phyloP scores from a whole-genome alignment of 2,888 invertebrate species.

The Cephus runcator region DNA sequence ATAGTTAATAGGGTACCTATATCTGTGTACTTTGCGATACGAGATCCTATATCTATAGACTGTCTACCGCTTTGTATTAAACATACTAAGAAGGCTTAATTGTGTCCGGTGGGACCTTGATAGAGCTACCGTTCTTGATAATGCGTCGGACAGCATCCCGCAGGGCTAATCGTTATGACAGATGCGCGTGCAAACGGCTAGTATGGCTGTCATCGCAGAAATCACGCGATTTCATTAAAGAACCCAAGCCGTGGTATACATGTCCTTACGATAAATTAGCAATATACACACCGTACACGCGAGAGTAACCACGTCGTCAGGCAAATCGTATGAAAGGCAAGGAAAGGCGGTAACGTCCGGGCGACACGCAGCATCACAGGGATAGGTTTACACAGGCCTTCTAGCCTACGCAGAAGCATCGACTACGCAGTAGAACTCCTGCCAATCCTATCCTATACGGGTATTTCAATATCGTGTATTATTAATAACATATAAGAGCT shows the following conservation, averaged over 20 bases:
- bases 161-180: background rate
- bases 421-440: background rate
- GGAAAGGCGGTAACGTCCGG: background rate
- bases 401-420: slow-evolving; percentile 20
- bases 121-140: background rate
- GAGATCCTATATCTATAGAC: background rate
- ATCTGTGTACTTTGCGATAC: background rate
- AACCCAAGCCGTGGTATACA: background rate
- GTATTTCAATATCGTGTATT: slow-evolving; percentile 19
- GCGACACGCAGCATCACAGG: background rate
- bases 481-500: slow-evolving; percentile 33
- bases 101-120: background rate
- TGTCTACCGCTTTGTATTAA: background rate
- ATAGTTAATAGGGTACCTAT: background rate
- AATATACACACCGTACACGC: background rate
- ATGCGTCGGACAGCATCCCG: background rate
- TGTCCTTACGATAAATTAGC: background rate
- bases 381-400: background rate
- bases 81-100: background rate
- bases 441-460: background rate
- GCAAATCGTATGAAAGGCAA: background rate
- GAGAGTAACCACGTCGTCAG: background rate
- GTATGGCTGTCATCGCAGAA: background rate
- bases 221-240: background rate
- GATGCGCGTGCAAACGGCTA: background rate